phyloP scores from a whole-genome alignment of 2,797 vertebrate species.

The Choloepus didactylus region DNA sequence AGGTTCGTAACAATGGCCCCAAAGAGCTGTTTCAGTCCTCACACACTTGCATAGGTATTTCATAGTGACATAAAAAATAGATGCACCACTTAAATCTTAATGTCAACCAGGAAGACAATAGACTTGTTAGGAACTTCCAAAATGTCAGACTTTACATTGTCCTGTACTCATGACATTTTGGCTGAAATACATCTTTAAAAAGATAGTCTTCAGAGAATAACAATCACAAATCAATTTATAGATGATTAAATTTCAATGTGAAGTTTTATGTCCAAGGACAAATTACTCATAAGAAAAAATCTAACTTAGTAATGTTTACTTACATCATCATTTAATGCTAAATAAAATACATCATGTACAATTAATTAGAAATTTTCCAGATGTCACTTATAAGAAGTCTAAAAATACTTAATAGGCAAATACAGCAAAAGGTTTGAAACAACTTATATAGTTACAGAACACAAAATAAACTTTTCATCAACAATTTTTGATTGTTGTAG shows the following conservation, averaged over 20 bases:
- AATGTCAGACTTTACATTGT: background rate
- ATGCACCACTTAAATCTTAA: background rate
- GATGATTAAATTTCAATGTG: constrained; percentile 58
- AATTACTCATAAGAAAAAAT: constrained; percentile 71
- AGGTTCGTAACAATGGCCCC: background rate
- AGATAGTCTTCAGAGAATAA: constrained; percentile 21
- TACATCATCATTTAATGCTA: constrained; percentile 74
- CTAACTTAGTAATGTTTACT: constrained; percentile 61
- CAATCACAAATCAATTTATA: constrained; percentile 60
- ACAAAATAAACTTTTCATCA: constrained; percentile 43
- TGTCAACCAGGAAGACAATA: background rate
- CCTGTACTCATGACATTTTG: background rate
- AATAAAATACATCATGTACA: constrained; percentile 79
- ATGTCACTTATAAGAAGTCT: constrained; percentile 73
- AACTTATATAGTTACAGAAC: background rate
- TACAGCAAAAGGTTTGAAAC: constrained; percentile 33
- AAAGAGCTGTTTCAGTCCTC: background rate
- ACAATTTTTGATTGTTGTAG: constrained; percentile 17
- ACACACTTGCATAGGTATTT: background rate
- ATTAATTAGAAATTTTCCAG: constrained; percentile 82
- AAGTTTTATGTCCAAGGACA: constrained; percentile 54
- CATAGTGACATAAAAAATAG: background rate
- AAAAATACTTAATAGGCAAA: constrained; percentile 57
- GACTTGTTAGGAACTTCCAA: background rate
- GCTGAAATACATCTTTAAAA: background rate